A percentile compares a stretch with the other conserved stretches of the same genome.
Conservation (phyloP, 2,797 vertebrate species). For the Sebastes cheni region DNA sequence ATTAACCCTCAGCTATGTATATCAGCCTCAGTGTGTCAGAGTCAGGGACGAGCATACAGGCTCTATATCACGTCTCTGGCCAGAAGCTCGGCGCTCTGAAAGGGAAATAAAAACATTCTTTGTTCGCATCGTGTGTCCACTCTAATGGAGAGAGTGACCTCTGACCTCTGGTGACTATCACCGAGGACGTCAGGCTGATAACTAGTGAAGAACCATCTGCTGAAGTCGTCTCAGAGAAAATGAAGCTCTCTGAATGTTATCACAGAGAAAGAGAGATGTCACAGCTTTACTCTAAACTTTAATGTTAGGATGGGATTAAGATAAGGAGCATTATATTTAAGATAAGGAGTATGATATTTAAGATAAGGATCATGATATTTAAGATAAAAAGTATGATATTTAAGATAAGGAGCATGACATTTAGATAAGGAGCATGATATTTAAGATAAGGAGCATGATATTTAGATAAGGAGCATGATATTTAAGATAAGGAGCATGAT, state of each 20-base stretch:
- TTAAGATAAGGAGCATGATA: too few relatives aligned
- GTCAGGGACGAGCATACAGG: background rate
- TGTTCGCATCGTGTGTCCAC: background rate
- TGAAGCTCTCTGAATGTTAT: background rate
- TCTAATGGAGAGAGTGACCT: background rate
- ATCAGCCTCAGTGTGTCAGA: conserved; percentile 6
- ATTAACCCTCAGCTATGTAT: conserved; percentile 45
- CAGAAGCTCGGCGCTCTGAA: background rate
- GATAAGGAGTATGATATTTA: background rate
- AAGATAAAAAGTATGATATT: background rate
- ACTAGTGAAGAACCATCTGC: background rate
- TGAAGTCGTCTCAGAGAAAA: background rate
- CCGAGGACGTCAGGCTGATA: background rate
- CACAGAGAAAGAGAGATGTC: background rate
- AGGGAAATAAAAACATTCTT: background rate
- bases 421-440: too few relatives aligned
- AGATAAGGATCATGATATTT: too few relatives aligned
- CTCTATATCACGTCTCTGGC: background rate
- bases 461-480: too few relatives aligned
- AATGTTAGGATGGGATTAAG: too few relatives aligned
- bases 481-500: too few relatives aligned
- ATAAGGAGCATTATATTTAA: too few relatives aligned
- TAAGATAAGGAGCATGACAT: background rate
- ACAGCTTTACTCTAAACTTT: too few relatives aligned
- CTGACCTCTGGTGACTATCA: background rate